Conservation (phyloP, 2,888 invertebrate genomes). For the Dryobotodes eremita region DNA sequence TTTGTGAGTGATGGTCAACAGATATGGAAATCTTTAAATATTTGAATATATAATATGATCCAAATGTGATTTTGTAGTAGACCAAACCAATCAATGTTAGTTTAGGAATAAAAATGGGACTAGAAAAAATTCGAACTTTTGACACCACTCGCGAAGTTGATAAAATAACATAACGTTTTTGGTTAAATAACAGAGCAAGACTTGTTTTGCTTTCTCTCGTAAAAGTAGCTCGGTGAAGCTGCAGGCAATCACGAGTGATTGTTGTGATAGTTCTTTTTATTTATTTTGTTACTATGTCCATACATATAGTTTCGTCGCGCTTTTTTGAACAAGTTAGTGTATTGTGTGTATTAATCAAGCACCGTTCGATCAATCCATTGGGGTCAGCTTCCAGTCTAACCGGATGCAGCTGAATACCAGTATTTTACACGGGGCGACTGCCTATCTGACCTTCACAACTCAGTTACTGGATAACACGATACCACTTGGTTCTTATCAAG, state of each 20-base stretch:
- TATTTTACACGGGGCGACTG: not conserved
- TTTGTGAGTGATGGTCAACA: not conserved
- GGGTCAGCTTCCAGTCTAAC: not conserved
- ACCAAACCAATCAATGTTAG: not conserved
- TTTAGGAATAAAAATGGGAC: not conserved
- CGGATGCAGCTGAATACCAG: not conserved
- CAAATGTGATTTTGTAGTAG: not conserved
- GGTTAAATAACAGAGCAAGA: constrained; percentile 20
- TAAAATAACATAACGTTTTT: constrained; percentile 22
- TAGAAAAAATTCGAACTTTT: not conserved
- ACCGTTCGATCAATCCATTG: not conserved
- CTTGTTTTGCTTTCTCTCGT: constrained; percentile 23
- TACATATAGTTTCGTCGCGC: not conserved
- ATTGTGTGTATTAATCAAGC: not conserved
- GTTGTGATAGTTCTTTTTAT: not conserved
- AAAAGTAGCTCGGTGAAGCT: not conserved
- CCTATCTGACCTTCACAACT: not conserved
- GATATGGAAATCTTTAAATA: not conserved
- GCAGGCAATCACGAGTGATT: constrained; percentile 5
- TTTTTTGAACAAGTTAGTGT: not conserved
- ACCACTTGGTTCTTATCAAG: not conserved
- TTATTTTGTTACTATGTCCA: not conserved
- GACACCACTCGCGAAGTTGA: not conserved
- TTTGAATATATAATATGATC: not conserved
- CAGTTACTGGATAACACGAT: not conserved